Base-by-base conservation (phyloP, 2,113 vertebrate genomes). In the Triplophysa tibetana region DNA sequence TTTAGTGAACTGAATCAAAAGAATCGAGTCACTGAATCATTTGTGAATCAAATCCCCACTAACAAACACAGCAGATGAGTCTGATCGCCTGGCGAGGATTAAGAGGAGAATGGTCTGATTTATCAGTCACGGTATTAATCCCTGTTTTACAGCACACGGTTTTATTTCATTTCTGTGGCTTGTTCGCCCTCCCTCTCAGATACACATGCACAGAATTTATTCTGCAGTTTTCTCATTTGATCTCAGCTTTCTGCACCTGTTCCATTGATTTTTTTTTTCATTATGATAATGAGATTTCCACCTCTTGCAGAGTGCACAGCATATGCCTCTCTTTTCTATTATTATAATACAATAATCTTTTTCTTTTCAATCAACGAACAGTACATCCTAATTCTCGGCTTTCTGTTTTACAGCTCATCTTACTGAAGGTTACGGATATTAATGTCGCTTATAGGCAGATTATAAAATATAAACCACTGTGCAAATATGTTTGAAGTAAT, bases 41-140 rank as follows among this genome's bases (percentile, higher is more conserved):
- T 14, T 50, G 48, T 50, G 48, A 50, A 50, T 45, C 52, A 72
- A 48, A 41, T 24, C 24, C 72, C 70, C 72, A 38, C 33, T 8
- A 38, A 38, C 33, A 38, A 0, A 38, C 6, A 38, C 33, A 38
- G 6, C 5, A 38, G 33, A 38, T 8, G 33, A 38, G 33, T 38
- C 86, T 83, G 84, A 88, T 86, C 72, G 78, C 74, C 85, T 80
- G 43, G 38, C 45, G 2, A 69, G 87, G 88, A 90, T 90, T 90
- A 89, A 81, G 78, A 77, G 66, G 60, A 80, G 82, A 86, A 85
- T 78, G 81, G 72, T 52, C 63, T 73, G 87, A 84, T 88, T 87
- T 88, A 69, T 63, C 54, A 70, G 83, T 70, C 85, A 85, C 86
- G 81, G 83, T 70, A 65, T 70, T 90, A 92, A 91, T 92, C 90